Evolutionary conservation across 2,113 vertebrate genomes (phyloP).

Genomic region (Paradoxurus hermaphroditus): DNA sequence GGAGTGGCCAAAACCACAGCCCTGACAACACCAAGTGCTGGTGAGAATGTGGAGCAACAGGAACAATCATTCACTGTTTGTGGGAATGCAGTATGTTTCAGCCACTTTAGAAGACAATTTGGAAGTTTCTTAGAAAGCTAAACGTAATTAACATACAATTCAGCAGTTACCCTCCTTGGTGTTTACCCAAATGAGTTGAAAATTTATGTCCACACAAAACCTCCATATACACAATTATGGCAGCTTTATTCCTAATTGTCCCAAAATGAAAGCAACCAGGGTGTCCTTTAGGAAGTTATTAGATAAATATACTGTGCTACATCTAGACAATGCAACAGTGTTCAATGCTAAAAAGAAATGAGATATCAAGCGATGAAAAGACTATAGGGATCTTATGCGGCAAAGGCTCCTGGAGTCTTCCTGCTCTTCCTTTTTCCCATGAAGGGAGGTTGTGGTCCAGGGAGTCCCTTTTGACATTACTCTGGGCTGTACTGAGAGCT

Average conservation of each 20-base stretch:
- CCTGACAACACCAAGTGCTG: not conserved
- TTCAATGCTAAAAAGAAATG: not conserved
- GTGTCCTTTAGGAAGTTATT: not conserved
- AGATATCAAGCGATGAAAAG: not conserved
- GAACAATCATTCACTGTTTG: not conserved
- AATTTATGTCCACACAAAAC: not conserved
- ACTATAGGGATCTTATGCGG: not conserved
- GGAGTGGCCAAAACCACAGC: not conserved
- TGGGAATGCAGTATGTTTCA: not conserved
- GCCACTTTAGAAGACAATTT: not conserved
- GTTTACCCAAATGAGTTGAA: not conserved
- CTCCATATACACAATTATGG: not conserved
- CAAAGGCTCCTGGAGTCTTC: not conserved
- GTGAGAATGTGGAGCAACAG: no score
- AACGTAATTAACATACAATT: not conserved
- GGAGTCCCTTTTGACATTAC: not conserved
- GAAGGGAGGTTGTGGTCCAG: not conserved
- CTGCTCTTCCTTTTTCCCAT: not conserved
- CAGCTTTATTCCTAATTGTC: not conserved
- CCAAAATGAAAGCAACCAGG: not conserved
- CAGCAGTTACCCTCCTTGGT: not conserved
- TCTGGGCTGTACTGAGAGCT: no score
- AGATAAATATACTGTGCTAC: not conserved
- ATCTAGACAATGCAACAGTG: not conserved
- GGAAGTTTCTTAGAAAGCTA: not conserved